A percentile compares a stretch with the other conserved stretches of the same genome.
Conservation (phyloP, 2,113 vertebrate genomes). For the Colius striatus region DNA sequence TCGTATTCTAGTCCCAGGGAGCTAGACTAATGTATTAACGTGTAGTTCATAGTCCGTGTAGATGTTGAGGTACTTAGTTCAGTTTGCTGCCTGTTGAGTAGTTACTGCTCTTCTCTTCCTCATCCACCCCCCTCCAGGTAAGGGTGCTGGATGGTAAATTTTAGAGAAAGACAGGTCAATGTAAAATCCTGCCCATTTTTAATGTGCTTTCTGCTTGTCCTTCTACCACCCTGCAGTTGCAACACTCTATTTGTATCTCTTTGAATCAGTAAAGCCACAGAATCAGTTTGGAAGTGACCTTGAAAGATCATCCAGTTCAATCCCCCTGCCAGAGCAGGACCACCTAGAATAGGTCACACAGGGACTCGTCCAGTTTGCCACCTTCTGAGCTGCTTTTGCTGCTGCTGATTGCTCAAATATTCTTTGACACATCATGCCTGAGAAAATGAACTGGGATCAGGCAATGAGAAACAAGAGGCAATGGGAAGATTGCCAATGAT, state of each 20-base stretch:
- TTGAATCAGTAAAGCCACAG: accelerated
- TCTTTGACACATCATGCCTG: neutral
- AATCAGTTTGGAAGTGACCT: neutral
- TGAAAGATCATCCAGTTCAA: too few species aligned
- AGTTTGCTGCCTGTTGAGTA: neutral
- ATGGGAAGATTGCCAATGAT: neutral
- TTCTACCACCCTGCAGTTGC: neutral
- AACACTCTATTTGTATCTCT: neutral
- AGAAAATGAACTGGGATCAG: neutral
- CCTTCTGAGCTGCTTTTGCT: neutral
- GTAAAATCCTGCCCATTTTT: neutral
- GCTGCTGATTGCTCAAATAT: neutral
- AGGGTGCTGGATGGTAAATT: neutral
- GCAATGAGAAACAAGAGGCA: neutral
- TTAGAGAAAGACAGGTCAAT: neutral
- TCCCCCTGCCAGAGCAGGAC: too few species aligned
- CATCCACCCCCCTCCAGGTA: neutral
- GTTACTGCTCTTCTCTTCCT: neutral
- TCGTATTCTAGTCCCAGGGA: neutral
- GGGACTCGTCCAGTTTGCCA: neutral
- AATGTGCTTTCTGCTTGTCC: neutral
- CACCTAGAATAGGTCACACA: too few species aligned
- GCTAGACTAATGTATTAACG: neutral
- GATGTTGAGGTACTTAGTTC: neutral
- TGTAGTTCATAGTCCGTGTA: neutral